Evolutionary conservation across 2,797 vertebrate species (phyloP).

Genomic region (Hydrophis major): DNA sequence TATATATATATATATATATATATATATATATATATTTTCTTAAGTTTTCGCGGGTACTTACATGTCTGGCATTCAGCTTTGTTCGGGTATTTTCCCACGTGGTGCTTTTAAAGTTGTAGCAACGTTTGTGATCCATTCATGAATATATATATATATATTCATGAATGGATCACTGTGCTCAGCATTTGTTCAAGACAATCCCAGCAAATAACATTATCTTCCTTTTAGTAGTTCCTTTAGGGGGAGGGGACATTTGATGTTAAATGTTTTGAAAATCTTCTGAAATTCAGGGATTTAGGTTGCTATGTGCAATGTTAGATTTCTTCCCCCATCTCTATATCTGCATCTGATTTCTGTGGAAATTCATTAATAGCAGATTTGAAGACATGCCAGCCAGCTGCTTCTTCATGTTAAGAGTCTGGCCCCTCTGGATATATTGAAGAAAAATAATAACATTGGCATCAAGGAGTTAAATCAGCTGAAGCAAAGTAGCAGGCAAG

Average conservation of each 20-base stretch:
- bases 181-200: slow-evolving; percentile 3
- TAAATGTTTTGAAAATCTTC: slow-evolving; percentile 20
- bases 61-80: no score
- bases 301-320: neutral
- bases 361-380: neutral
- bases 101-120: no score
- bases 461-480: neutral
- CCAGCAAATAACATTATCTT: neutral
- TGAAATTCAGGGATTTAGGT: neutral
- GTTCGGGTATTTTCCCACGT: no score
- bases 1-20: no score
- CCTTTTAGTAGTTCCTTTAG: neutral
- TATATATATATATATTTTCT: no score
- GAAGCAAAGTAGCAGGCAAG: neutral
- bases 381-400: slow-evolving; percentile 27
- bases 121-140: no score
- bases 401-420: neutral
- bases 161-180: neutral
- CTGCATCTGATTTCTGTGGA: slow-evolving; percentile 2
- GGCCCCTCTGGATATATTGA: neutral
- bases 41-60: no score
- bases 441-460: neutral
- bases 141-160: neutral
- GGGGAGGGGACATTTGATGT: neutral
- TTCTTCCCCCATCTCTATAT: neutral